A percentile compares a stretch with the other conserved stretches of the same genome.
Evolutionary conservation across 2,113 vertebrate species (phyloP).

Genomic region (Pogonocichla stellata): DNA sequence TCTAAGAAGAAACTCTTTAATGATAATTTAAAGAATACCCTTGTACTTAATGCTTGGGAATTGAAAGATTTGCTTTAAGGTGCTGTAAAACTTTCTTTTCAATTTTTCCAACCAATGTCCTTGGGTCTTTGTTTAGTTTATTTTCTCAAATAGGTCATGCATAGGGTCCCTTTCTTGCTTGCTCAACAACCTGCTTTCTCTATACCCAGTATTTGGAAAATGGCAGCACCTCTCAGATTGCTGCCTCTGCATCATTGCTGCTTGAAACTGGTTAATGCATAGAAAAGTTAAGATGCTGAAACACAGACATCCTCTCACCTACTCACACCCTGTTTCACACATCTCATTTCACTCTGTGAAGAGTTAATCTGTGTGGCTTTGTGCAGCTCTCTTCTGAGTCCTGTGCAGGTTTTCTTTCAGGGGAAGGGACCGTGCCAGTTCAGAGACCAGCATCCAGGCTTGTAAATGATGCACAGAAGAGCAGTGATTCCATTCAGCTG

Average conservation of each 20-base stretch:
- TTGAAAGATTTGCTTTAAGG: not conserved
- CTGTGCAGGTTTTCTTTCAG: not conserved
- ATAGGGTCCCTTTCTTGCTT: not conserved
- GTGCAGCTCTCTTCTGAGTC: not conserved
- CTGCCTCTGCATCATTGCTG: not conserved
- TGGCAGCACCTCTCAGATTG: not conserved
- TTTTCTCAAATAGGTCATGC: not conserved
- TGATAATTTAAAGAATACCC: not conserved
- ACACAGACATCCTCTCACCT: not conserved
- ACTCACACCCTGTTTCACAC: not conserved
- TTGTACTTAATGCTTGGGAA: conserved; percentile 4
- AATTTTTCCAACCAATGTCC: not conserved
- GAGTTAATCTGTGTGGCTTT: not conserved
- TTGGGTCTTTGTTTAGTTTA: not conserved
- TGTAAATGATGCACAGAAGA: conserved; percentile 38
- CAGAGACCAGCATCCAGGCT: not conserved
- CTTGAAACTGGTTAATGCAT: not conserved
- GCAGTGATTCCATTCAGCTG: conserved; percentile 38
- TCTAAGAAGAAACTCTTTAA: not conserved
- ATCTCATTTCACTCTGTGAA: not conserved
- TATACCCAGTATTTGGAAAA: not conserved
- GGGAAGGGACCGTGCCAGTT: not conserved
- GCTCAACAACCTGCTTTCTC: not conserved
- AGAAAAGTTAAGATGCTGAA: not conserved
- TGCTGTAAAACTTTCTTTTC: not conserved